phyloP scores from a whole-genome alignment of 2,113 vertebrate species.

The Egretta garzetta region DNA sequence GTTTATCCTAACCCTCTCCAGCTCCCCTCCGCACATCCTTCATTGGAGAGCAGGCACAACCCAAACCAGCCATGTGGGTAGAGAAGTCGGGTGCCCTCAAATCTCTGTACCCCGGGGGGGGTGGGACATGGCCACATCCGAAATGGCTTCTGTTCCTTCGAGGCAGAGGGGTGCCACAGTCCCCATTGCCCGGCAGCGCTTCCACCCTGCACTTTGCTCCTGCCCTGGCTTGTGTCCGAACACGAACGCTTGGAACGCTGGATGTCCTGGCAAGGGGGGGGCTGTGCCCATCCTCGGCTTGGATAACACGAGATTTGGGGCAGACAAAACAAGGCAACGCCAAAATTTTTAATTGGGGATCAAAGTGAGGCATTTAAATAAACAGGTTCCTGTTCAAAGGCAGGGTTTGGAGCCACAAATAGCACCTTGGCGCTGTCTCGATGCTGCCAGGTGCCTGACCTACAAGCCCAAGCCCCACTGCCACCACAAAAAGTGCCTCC shows the following conservation, averaged over 20 bases:
- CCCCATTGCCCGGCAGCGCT: neutral
- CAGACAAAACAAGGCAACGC: neutral
- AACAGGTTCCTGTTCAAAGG: neutral
- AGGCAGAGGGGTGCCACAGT: neutral
- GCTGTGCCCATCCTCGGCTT: accelerated
- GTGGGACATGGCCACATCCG: neutral
- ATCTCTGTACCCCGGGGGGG: neutral
- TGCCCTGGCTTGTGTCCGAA: neutral
- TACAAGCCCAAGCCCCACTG: neutral
- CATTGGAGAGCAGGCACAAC: neutral
- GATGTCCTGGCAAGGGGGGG: neutral
- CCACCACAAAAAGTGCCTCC: neutral
- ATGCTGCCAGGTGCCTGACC: neutral
- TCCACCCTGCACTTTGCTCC: neutral
- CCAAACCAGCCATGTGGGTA: neutral
- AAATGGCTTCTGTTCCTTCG: neutral
- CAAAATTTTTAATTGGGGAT: neutral
- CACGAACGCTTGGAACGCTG: neutral
- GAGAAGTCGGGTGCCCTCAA: neutral
- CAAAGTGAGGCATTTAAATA: neutral
- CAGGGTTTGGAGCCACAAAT: neutral
- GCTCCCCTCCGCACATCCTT: accelerated
- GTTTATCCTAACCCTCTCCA: neutral
- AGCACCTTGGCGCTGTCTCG: accelerated
- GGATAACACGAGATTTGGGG: neutral